Evolutionary conservation across 2,113 vertebrate genomes (phyloP), one percentile per base, ranked within the genome.

Genomic region (Anoura caudifer): DNA sequence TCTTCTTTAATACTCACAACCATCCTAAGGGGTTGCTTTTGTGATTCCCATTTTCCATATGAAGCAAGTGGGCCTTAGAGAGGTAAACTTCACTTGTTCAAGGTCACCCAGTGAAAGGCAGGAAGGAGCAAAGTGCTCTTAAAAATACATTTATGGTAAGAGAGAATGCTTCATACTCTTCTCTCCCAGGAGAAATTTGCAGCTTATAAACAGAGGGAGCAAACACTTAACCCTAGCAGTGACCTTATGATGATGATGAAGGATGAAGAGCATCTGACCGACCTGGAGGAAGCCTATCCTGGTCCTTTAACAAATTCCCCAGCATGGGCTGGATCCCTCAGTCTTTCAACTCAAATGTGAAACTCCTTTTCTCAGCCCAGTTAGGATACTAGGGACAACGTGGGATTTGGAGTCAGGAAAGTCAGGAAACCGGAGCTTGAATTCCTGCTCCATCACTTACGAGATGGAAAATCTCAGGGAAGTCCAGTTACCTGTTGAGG

Each of bases 231-330:
- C 15, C 4, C 59, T 19, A 61, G 67, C 4, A 26, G 33, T 31
- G 31, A 77, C 5, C 73, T 38, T 61, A 7, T 19, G 10, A 6
- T 7, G 10, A 6, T 7, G 69, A 19, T 85, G 38, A 20, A 61
- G 10, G 22, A 47, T 4, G 41, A 47, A 70, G 24, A 80, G 47
- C 15, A 22, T 20, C 11, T 9, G 28, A n/a, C 9, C 16, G 33
- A 69, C 4, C 20, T 16, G 4, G 22, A 65, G 16, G 50, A 15
- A 50, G 7, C 33, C 65, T 88, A 33, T 19, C 28, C 22, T 33
- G 8, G 4, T 17, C 1, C 28, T 50, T 47, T 1, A 7, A 67
- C 43, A n/a, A 4, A 17, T 0, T 0, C 4, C 1, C 3, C 33
- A 2, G 8, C 1, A 4, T 47, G 22, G 15, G 50, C 10, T 50